Base-by-base conservation (phyloP, 2,113 vertebrate genomes). In the Morone chrysops region DNA sequence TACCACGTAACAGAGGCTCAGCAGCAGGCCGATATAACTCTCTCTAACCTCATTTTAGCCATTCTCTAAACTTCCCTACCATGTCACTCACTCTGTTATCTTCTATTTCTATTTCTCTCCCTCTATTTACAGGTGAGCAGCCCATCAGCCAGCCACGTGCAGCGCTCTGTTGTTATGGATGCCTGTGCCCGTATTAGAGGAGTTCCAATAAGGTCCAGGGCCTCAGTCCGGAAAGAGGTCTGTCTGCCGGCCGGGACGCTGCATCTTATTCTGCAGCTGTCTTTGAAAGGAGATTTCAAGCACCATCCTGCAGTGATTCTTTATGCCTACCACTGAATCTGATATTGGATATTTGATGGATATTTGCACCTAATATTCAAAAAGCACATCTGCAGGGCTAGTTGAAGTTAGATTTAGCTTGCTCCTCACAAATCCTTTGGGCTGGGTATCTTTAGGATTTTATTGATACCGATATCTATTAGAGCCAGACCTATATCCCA, bases 201-300 rank as follows among this genome's bases (percentile, higher is more conserved):
- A 81, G 95, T 90, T 84, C 95, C 92, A 10, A 16, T 92, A 45
- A 98, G 96, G 91, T 93, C 95, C 69, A 96, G 95, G 86, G 74
- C 95, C 59, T 94, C 96, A n/a, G 81, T 97, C 67, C 96, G 95
- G 90, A 99, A 97, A 92, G 91, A 93, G 93, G 90, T 94, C 7
- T 61, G 75, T 87, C n/a, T 76, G 17, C 69, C 0, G 0, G 8
- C 16, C 31, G 31, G 31, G 31, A 53, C 6, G 0, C 48, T 45
- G 31, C 36, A 54, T 75, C 50, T 13, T 50, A 20, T 13, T 50
- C 38, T 62, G 53, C 9, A 18, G 14, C 50, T 78, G 12, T n/a
- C 2, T 51, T 22, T 50, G 18, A 78, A 61, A 50, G 4, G n/a
- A 7, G 13, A 22, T 51, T 51, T 60, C 45, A 47, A 56, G 10